These are phyloP conservation scores for Nematopogon swammerdamellus DNA, from an alignment of 2,888 invertebrate genomes.

Conservation along the genomic window DNA sequence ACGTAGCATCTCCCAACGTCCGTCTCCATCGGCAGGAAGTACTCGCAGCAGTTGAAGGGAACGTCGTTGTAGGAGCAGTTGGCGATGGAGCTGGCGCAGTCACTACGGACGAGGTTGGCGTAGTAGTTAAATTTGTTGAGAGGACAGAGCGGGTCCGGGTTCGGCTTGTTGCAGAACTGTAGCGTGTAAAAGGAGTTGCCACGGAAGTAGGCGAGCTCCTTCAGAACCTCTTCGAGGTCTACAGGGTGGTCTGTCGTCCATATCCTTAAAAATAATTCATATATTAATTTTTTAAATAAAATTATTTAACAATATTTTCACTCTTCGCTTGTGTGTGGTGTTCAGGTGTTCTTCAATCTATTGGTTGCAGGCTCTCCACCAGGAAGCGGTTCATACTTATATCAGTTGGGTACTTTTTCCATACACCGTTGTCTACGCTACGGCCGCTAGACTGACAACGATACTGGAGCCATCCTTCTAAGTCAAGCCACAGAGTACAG, in stretches of 20 bases:
- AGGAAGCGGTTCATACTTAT: too few relatives aligned
- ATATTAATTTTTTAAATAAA: neutral
- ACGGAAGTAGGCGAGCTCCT: slow-evolving; percentile 66
- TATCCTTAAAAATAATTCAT: slow-evolving; percentile 37
- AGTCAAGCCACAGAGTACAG: too few relatives aligned
- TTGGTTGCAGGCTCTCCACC: too few relatives aligned
- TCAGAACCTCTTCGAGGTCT: slow-evolving; percentile 67
- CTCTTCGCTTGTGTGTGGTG: too few relatives aligned
- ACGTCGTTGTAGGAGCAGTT: slow-evolving; percentile 52
- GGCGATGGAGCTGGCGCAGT: slow-evolving; percentile 45
- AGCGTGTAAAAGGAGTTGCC: slow-evolving; percentile 65
- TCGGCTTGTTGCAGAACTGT: slow-evolving; percentile 53
- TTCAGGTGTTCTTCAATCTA: too few relatives aligned
- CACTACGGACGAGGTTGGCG: slow-evolving; percentile 48
- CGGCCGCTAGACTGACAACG: too few relatives aligned
- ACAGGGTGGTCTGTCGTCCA: slow-evolving; percentile 65
- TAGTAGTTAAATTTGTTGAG: slow-evolving; percentile 58
- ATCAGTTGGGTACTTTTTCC: too few relatives aligned
- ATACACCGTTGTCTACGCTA: too few relatives aligned
- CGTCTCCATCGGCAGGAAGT: slow-evolving; percentile 57
- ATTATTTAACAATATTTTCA: too few relatives aligned
- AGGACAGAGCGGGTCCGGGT: slow-evolving; percentile 54
- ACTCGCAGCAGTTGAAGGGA: slow-evolving; percentile 59
- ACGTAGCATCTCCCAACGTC: slow-evolving; percentile 60
- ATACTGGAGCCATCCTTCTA: too few relatives aligned